Base-by-base conservation (phyloP, 1,140 invertebrate genomes). In the Oncopodura yosiiana region DNA sequence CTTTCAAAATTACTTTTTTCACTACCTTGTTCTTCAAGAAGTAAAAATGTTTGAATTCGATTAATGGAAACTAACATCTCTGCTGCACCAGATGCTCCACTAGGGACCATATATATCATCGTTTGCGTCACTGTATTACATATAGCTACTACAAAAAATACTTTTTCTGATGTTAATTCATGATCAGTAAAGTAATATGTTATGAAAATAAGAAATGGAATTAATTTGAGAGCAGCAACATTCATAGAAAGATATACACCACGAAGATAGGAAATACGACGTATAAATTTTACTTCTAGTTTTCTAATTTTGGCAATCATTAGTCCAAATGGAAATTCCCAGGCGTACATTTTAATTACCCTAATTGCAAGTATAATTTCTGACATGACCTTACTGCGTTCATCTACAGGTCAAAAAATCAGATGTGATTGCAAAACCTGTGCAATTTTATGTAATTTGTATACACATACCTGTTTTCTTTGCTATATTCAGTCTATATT, bases 351-450 rank as follows among this genome's bases (percentile, higher is more conserved):
- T 45, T 61, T 61, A 26, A 61, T 61, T 0, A 61, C 55, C 11
- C 59, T 6, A 4, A 57, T 48, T 3, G 59, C 59, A 39, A 50
- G 39, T 19, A 61, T 49, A n/a, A 61, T 57, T 23, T 58, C 50
- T 21, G 49, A 49, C 55, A 58, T 58, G 14, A 58, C 46, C 23
- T 36, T 27, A 21, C 55, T 49, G 36, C 55, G 75, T 65, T 89
- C 80, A 67, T 94, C 91, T n/a, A n/a, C n/a, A n/a, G n/a, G n/a
- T n/a, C n/a, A n/a, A n/a, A n/a, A n/a, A n/a, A n/a, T n/a, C n/a
- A n/a, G n/a, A n/a, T n/a, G n/a, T n/a, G n/a, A n/a, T n/a, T n/a
- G n/a, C n/a, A n/a, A n/a, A n/a, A n/a, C n/a, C n/a, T n/a, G n/a
- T n/a, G n/a, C n/a, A n/a, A n/a, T n/a, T n/a, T n/a, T n/a, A n/a